Evolutionary conservation across 2,888 invertebrate genomes (phyloP).

Genomic region (Cremastobaeus sp.): DNA sequence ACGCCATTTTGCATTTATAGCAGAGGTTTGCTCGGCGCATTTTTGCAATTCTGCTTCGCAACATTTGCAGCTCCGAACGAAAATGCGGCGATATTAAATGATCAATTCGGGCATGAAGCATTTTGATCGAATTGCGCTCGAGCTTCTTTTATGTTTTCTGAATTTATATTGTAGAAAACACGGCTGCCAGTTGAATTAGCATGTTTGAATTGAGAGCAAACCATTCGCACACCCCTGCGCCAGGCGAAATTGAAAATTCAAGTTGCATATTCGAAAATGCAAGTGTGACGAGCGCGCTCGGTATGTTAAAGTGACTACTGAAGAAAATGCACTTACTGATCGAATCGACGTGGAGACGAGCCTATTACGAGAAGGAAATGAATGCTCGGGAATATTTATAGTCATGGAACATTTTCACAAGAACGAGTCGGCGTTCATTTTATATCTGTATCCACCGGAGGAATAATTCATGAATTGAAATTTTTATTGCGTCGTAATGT

Average conservation of each 20-base stretch:
- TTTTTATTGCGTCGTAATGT: slow-evolving; percentile 49
- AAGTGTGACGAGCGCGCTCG: slow-evolving; percentile 55
- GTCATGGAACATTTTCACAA: slow-evolving; percentile 56
- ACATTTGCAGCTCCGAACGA: no score
- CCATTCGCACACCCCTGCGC: slow-evolving; percentile 28
- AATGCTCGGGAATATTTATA: slow-evolving; percentile 66
- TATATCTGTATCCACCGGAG: slow-evolving; percentile 43
- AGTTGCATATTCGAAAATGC: slow-evolving; percentile 55
- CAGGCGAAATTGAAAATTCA: slow-evolving; percentile 55
- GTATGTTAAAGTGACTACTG: slow-evolving; percentile 55
- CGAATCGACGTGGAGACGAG: slow-evolving; percentile 61
- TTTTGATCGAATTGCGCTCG: no score
- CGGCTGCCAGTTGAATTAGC: slow-evolving; percentile 17
- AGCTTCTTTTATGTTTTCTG: no score
- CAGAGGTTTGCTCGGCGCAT: no score
- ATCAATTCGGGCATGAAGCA: no score
- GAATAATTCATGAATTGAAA: slow-evolving; percentile 57
- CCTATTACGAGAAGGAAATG: slow-evolving; percentile 67
- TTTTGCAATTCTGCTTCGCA: no score
- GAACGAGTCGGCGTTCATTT: slow-evolving; percentile 40
- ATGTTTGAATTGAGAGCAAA: slow-evolving; percentile 39
- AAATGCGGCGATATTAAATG: no score
- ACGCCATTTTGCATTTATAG: no score
- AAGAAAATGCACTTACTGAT: slow-evolving; percentile 60
- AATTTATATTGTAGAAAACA: no score